Evolutionary conservation across 2,797 vertebrate species (phyloP), one percentile per base, ranked within the genome.

Genomic region (Taeniopygia guttata): DNA sequence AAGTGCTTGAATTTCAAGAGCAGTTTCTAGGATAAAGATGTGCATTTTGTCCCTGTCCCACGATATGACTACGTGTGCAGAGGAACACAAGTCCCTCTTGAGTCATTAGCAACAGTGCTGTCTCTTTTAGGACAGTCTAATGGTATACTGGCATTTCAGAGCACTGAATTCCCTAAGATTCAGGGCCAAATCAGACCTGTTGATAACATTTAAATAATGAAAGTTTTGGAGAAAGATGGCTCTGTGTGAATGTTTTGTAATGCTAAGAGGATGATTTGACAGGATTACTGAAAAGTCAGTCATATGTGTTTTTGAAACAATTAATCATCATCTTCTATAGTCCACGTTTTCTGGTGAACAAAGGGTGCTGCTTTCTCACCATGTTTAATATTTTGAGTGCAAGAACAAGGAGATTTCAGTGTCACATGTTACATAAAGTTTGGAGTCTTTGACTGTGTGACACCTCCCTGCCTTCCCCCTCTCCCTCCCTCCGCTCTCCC

Each of bases 221-320:
- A 84, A 79, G 13, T 48, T 92, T 93, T 93, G 59, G 83, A 87
- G 46, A 64, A 83, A 67, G 66, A 32, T 87, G 42, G 25, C 56
- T 94, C 68, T 60, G 17, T 45, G 52, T 67, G 60, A 59, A 49
- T 69, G 27, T 70, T 89, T 80, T 56, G 21, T 72, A 80, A 74
- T 74, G 45, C 22, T 64, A 74, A 77, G 63, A 45, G 36, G 17
- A 79, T 82, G 34, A 54, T 90, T 90, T 87, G 74, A 76, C n/a
- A 70, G 42, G 21, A 76, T 84, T 70, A n/a, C 40, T 67, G 55
- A 74, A 93, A 85, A 83, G 14, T 10, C 67, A 83, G 34, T 77
- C 25, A 60, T 48, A 73, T 5, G 6, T 7, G 54, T 30, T 67
- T 90, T 58, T 87, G 46, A 80, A 89, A 43, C 16, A 80, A 30